A percentile compares a stretch with the other conserved stretches of the same genome.
Evolutionary conservation across 2,113 vertebrate genomes (phyloP).

Genomic region (Anser cygnoides): DNA sequence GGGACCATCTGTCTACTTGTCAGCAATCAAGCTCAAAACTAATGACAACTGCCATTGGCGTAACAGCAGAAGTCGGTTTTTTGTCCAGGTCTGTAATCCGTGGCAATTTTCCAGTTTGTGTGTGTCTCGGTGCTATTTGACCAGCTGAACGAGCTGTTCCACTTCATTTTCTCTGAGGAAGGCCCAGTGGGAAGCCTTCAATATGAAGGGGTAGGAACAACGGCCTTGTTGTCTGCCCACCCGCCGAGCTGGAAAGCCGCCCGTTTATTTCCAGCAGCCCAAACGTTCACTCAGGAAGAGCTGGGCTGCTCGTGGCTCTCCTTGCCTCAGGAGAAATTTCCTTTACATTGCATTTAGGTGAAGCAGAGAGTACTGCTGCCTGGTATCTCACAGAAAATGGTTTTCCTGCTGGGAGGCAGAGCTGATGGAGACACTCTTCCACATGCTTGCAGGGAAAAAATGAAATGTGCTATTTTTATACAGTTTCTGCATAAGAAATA

Average conservation of each 20-base stretch:
- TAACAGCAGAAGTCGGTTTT: not conserved
- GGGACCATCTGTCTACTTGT: fast-evolving
- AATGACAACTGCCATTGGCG: fast-evolving
- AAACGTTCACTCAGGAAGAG: not conserved
- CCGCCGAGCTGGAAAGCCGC: fast-evolving
- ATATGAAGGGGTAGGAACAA: not conserved
- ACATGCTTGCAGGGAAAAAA: not conserved
- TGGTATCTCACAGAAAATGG: not conserved
- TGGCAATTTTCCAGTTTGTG: not conserved
- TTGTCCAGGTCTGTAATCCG: not conserved
- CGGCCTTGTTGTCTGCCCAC: fast-evolving
- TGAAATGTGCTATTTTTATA: not conserved
- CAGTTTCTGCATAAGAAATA: not conserved
- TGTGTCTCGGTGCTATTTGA: not conserved
- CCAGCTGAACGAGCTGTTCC: not conserved
- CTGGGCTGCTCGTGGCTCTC: not conserved
- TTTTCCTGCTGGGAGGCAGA: not conserved
- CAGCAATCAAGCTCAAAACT: not conserved
- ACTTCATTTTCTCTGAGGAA: not conserved
- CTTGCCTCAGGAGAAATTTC: not conserved
- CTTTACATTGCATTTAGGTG: not conserved
- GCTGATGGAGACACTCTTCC: fast-evolving
- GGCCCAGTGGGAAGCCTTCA: not conserved
- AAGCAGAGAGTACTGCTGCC: fast-evolving
- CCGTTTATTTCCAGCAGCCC: not conserved